Conservation (phyloP, 1,140 invertebrate genomes). For the Drosophila grimshawi region DNA sequence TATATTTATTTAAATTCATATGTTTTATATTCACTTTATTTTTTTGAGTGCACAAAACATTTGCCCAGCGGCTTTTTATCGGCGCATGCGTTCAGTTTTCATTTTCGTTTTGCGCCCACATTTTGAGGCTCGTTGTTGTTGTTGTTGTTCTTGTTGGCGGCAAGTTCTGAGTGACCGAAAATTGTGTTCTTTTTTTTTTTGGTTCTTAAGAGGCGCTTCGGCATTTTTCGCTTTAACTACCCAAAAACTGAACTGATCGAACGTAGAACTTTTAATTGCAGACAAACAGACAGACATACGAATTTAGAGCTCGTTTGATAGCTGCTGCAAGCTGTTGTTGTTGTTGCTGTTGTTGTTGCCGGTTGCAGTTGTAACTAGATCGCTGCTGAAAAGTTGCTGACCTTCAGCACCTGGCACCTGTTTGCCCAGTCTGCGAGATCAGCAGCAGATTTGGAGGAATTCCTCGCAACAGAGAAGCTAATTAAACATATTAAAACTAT, state of each 20-base stretch:
- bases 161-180: conserved; percentile 23
- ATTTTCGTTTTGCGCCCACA: conserved; percentile 62
- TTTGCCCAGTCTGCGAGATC: conserved; percentile 54
- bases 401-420: conserved; percentile 66
- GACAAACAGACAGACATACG: background rate
- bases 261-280: conserved; percentile 21
- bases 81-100: conserved; percentile 58
- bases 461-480: conserved; percentile 44
- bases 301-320: conserved; percentile 3
- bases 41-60: conserved; percentile 28
- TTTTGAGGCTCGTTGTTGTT: conserved; percentile 3
- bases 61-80: conserved; percentile 52
- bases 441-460: conserved; percentile 37
- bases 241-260: conserved; percentile 6
- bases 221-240: conserved; percentile 6
- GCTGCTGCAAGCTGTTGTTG: background rate
- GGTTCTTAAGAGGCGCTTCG: conserved; percentile 9
- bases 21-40: background rate
- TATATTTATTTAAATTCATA: no score
- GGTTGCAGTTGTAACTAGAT: conserved; percentile 16
- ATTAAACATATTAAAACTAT: conserved; percentile 69
- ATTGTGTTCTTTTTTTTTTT: conserved; percentile 15
- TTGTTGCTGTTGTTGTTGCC: background rate
- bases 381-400: conserved; percentile 55
- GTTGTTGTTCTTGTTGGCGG: conserved; percentile 25